Evolutionary conservation across 1,140 invertebrate species (phyloP), one percentile per base, ranked within the genome.

Genomic region (Penaeus vannamei): DNA sequence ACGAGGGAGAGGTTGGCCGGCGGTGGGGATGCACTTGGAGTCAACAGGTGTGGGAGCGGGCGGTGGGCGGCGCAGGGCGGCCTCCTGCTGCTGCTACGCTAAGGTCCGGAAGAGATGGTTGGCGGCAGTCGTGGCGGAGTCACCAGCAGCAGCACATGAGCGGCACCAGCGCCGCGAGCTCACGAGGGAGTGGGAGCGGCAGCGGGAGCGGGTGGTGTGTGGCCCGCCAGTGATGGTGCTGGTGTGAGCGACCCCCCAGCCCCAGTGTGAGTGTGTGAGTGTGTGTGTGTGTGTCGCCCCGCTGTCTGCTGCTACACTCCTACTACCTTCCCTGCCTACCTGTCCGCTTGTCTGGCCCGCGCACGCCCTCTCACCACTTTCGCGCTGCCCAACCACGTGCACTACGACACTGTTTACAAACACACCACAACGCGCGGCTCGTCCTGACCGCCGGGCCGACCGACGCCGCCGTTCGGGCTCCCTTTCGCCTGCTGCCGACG

Each of bases 11-110:
- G 82, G 22, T 19, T 53, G 60, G 29, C n/a, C 32, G 32, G 20
- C 23, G 36, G 61, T 66, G 72, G 62, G 79, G 32, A 66, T 87
- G 79, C 72, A 69, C 53, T 12, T 53, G 46, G 80, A 87, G 62
- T 87, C 86, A 87, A 87, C 86, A 87, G 66, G 86, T 87, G 86
- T 59, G 79, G 61, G 85, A 72, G 80, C 22, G 62, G 85, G 60
- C 77, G 76, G 85, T 59, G 85, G 23, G 80, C 22, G 62, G 85
- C 77, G 85, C 85, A 77, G 76, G 85, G 23, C 23, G 77, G 60
- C 19, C 42, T 60, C 77, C 77, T 79, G 85, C 42, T 64, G 66
- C 42, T 61, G 64, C 23, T 53, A 5, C 29, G 72, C 66, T 46
- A 60, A 36, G 77, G 69, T 32, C 61, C 60, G 53, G 81, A 32